Conservation (phyloP, 2,888 invertebrate species). For the Dolichomitus sp. region DNA sequence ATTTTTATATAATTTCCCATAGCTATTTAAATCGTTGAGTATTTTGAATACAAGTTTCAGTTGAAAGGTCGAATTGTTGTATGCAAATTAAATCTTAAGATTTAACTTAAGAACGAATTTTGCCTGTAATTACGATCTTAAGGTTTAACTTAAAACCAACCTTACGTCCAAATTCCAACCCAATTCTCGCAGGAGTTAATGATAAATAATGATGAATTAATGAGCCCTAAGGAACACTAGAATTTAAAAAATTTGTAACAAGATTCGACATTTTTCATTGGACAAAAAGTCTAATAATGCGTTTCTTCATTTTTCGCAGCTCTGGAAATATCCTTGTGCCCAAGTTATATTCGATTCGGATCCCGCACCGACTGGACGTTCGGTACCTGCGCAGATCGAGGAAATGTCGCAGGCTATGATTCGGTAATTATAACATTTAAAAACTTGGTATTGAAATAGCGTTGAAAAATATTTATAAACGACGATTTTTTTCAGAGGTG, state of each 20-base stretch:
- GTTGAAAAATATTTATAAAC: neutral
- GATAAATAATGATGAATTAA: too few species aligned
- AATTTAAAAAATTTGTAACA: neutral
- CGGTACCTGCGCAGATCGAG: slow-evolving; percentile 95
- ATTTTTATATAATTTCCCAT: too few species aligned
- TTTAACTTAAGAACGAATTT: too few species aligned
- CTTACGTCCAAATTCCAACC: too few species aligned
- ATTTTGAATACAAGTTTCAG: too few species aligned
- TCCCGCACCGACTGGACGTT: slow-evolving; percentile 96
- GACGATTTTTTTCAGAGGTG: slow-evolving; percentile 91
- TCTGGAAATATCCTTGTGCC: slow-evolving; percentile 99
- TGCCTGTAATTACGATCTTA: too few species aligned
- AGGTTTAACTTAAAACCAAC: too few species aligned
- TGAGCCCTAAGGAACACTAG: neutral
- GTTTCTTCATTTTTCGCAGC: slow-evolving; percentile 83
- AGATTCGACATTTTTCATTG: slow-evolving; percentile 26
- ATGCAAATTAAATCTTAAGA: too few species aligned
- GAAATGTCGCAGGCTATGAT: slow-evolving; percentile 99
- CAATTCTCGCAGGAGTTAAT: too few species aligned
- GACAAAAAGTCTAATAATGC: neutral
- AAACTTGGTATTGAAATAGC: neutral
- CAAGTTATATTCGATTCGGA: slow-evolving; percentile 99
- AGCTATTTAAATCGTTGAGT: too few species aligned
- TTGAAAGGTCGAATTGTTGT: too few species aligned
- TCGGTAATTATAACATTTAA: slow-evolving; percentile 88